Evolutionary conservation across 2,888 invertebrate genomes (phyloP).

Genomic region (Mythimna pallens): DNA sequence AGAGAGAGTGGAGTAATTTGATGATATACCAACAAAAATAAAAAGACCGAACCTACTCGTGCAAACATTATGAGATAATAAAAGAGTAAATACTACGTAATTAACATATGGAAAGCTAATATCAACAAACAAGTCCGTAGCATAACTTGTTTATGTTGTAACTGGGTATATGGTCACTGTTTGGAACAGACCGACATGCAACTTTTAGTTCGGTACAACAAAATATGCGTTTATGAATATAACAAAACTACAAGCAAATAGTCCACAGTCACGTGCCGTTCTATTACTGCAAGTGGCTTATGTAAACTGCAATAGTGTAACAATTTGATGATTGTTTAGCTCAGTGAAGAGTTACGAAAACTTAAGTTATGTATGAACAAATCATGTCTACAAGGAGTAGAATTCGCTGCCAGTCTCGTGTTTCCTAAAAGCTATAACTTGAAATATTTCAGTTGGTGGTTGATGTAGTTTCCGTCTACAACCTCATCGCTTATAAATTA

Average conservation of each 20-base stretch:
- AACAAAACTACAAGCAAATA: slow-evolving; percentile 19
- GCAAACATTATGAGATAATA: background rate
- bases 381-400: no score
- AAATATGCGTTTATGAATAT: slow-evolving; percentile 31
- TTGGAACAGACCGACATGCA: slow-evolving; percentile 26
- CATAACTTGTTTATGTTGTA: slow-evolving; percentile 24
- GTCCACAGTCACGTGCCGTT: slow-evolving; percentile 6
- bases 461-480: no score
- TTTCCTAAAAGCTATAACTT: no score
- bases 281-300: background rate
- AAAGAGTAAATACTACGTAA: slow-evolving; percentile 6
- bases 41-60: background rate
- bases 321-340: background rate
- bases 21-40: no score
- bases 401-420: no score
- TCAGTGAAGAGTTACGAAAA: background rate
- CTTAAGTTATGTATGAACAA: no score
- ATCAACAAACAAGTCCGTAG: slow-evolving; percentile 6
- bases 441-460: no score
- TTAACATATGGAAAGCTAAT: slow-evolving; percentile 32
- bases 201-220: slow-evolving; percentile 25
- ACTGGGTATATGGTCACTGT: background rate
- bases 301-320: background rate
- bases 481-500: no score
- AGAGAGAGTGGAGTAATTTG: no score